These are phyloP conservation scores for Trichonephila clavipes DNA, from an alignment of 1,140 invertebrate genomes.

Conservation along the genomic window DNA sequence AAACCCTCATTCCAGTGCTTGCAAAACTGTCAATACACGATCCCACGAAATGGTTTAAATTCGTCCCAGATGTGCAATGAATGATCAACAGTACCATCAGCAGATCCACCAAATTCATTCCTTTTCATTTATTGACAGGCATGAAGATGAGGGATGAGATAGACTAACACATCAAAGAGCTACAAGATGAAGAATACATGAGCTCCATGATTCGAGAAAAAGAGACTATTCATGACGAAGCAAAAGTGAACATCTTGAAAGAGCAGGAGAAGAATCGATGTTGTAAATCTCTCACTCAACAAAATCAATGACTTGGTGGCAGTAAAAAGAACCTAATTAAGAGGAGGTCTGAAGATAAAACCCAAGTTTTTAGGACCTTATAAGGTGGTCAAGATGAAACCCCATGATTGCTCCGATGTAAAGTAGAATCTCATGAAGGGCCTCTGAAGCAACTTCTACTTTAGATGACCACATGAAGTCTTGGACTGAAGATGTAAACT, in stretches of 20 bases:
- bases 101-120: background rate
- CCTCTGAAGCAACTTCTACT: no score
- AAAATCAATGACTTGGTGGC: background rate
- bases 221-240: background rate
- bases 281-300: background rate
- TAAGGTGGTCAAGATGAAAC: no score
- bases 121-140: background rate
- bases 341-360: no score
- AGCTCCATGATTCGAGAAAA: background rate
- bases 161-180: background rate
- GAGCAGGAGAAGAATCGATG: background rate
- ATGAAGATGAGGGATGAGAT: background rate
- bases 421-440: background rate
- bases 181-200: background rate
- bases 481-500: background rate
- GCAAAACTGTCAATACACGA: background rate
- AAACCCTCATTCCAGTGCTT: background rate
- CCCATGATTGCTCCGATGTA: no score
- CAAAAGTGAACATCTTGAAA: background rate
- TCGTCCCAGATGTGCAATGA: background rate
- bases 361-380: no score
- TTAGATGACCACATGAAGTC: background rate
- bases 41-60: background rate
- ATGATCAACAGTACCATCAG: slow-evolving; percentile 9
- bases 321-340: background rate